phyloP scores from a whole-genome alignment of 2,797 vertebrate genomes.

The Falco novaeseelandiae region DNA sequence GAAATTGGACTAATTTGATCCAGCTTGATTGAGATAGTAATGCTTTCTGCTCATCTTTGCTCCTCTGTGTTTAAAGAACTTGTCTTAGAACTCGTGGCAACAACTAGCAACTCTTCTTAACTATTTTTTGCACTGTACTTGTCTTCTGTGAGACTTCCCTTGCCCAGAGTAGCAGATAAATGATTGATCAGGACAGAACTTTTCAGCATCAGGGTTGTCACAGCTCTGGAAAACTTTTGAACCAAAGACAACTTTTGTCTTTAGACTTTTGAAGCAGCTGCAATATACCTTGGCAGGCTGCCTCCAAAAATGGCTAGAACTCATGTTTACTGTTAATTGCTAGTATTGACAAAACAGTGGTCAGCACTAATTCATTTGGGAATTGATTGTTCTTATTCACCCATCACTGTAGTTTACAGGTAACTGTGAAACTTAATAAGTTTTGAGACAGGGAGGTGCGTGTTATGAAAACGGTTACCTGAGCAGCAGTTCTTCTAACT shows the following conservation, averaged over 20 bases:
- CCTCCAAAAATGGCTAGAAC: neutral
- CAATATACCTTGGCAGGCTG: neutral
- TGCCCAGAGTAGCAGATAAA: neutral
- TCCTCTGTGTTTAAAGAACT: neutral
- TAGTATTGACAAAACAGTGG: neutral
- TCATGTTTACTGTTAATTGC: neutral
- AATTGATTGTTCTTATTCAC: neutral
- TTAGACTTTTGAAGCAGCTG: neutral
- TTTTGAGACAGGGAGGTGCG: neutral
- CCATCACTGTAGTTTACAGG: neutral
- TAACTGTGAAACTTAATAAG: neutral
- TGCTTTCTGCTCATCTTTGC: neutral
- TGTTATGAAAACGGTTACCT: neutral
- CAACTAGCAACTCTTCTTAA: neutral
- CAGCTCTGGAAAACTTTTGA: neutral
- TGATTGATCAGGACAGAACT: neutral
- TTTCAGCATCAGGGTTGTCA: neutral
- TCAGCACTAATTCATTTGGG: neutral
- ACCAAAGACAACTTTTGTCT: neutral
- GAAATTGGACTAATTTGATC: neutral
- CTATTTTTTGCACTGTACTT: neutral
- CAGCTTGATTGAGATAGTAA: neutral
- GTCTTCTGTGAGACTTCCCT: neutral
- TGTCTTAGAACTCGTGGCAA: neutral
- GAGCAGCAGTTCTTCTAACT: neutral